Percentiles rank a stretch among this genome's conserved stretches.
phyloP scores from a whole-genome alignment of 1,140 invertebrate genomes.

The Penaeus vannamei region DNA sequence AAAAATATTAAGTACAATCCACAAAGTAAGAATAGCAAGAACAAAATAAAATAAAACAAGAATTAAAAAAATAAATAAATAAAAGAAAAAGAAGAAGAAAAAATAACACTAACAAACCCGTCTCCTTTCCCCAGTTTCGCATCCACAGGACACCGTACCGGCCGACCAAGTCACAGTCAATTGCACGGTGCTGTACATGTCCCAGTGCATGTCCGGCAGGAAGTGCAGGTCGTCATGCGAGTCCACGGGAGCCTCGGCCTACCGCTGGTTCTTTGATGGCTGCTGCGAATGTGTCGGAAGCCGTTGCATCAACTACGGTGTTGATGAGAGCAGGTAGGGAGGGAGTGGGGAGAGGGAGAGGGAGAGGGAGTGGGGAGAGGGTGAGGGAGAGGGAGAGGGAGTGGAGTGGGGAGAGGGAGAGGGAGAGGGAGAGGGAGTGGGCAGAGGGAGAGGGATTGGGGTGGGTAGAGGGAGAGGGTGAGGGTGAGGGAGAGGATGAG shows the following conservation, averaged over 20 bases:
- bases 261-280: slow-evolving; percentile 94
- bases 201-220: slow-evolving; percentile 89
- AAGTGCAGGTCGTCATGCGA: slow-evolving; percentile 87
- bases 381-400: neutral
- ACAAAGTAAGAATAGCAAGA: too few relatives aligned
- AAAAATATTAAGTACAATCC: too few relatives aligned
- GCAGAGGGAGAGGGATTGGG: too few relatives aligned
- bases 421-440: neutral
- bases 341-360: too few relatives aligned
- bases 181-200: slow-evolving; percentile 94
- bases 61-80: neutral
- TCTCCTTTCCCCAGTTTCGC: slow-evolving; percentile 74
- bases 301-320: slow-evolving; percentile 92
- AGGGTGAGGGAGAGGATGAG: too few relatives aligned
- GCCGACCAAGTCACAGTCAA: slow-evolving; percentile 78
- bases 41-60: too few relatives aligned
- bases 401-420: neutral
- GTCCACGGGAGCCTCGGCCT: slow-evolving; percentile 83
- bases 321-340: slow-evolving; percentile 83
- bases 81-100: neutral
- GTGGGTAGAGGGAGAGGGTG: too few relatives aligned
- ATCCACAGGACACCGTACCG: slow-evolving; percentile 76
- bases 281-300: slow-evolving; percentile 95
- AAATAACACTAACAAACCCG: neutral
- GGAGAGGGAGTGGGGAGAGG: neutral